phyloP scores from a whole-genome alignment of 2,888 invertebrate genomes.

The Aspidiotus destructor region DNA sequence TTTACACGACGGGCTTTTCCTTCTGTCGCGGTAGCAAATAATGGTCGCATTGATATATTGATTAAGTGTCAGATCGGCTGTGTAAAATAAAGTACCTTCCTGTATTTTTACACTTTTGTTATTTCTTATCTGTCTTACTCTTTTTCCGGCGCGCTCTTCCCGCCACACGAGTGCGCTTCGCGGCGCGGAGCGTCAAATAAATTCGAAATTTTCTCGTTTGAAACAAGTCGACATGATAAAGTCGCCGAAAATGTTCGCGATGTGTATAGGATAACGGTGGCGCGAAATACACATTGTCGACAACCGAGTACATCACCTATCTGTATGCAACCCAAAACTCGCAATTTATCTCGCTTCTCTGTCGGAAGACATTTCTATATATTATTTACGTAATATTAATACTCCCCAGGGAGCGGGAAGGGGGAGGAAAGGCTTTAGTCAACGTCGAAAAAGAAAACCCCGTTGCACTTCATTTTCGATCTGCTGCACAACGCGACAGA shows the following conservation, averaged over 20 bases:
- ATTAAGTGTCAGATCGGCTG: constrained; percentile 30
- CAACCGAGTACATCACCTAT: too few relatives aligned
- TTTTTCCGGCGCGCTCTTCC: constrained; percentile 5
- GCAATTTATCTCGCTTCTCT: too few relatives aligned
- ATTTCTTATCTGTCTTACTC: constrained; percentile 29
- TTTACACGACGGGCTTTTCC: constrained; percentile 25
- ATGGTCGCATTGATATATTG: constrained; percentile 30
- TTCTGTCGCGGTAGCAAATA: constrained; percentile 20
- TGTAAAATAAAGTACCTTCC: constrained; percentile 26
- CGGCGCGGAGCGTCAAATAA: not conserved
- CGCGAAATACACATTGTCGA: too few relatives aligned
- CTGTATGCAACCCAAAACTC: too few relatives aligned
- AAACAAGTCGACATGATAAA: not conserved
- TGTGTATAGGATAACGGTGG: too few relatives aligned
- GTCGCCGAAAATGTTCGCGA: not conserved
- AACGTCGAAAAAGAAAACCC: too few relatives aligned
- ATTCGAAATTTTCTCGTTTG: constrained; percentile 1
- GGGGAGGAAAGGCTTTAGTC: too few relatives aligned
- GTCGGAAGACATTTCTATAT: too few relatives aligned
- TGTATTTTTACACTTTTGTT: constrained; percentile 31
- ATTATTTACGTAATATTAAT: too few relatives aligned
- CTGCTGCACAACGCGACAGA: too few relatives aligned
- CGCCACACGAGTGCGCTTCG: not conserved
- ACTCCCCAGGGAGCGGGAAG: too few relatives aligned
- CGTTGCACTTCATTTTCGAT: too few relatives aligned